A percentile compares a stretch with the other conserved stretches of the same genome.
These are phyloP conservation scores for Echiichthys vipera DNA, from an alignment of 2,797 vertebrate species.

Conservation along the genomic window DNA sequence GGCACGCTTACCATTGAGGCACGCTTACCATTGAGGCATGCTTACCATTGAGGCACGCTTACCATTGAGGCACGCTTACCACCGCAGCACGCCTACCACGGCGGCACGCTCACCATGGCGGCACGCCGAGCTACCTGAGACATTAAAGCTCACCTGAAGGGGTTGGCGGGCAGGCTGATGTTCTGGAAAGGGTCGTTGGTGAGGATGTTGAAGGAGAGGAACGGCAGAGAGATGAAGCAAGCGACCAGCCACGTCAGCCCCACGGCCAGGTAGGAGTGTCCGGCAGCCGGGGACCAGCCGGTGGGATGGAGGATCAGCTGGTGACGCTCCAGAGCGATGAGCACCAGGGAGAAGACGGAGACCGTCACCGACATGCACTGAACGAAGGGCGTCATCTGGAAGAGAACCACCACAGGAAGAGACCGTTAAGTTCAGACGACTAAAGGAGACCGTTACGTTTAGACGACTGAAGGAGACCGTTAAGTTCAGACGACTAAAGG, in stretches of 20 bases:
- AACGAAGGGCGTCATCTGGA: slow-evolving; percentile 84
- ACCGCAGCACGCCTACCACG: too few relatives aligned
- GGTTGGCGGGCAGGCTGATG: slow-evolving; percentile 82
- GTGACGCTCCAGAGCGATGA: slow-evolving; percentile 87
- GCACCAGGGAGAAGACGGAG: slow-evolving; percentile 85
- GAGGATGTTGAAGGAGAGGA: slow-evolving; percentile 86
- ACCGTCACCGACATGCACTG: slow-evolving; percentile 88
- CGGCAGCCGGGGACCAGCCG: slow-evolving; percentile 83
- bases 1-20: too few relatives aligned
- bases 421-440: too few relatives aligned
- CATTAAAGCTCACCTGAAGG: slow-evolving; percentile 81
- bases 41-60: too few relatives aligned
- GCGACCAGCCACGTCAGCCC: slow-evolving; percentile 84
- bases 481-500: too few relatives aligned
- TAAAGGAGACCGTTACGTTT: too few relatives aligned
- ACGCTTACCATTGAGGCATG: too few relatives aligned
- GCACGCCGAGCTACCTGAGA: too few relatives aligned
- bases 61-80: too few relatives aligned
- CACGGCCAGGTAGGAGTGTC: slow-evolving; percentile 86
- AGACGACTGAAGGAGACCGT: too few relatives aligned
- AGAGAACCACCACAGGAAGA: too few relatives aligned
- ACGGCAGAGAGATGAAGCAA: slow-evolving; percentile 86
- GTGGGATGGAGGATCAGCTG: slow-evolving; percentile 88
- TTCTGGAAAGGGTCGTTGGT: slow-evolving; percentile 86
- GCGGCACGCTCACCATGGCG: too few relatives aligned